Evolutionary conservation across 2,113 vertebrate species (phyloP).

Genomic region (Falco punctatus): DNA sequence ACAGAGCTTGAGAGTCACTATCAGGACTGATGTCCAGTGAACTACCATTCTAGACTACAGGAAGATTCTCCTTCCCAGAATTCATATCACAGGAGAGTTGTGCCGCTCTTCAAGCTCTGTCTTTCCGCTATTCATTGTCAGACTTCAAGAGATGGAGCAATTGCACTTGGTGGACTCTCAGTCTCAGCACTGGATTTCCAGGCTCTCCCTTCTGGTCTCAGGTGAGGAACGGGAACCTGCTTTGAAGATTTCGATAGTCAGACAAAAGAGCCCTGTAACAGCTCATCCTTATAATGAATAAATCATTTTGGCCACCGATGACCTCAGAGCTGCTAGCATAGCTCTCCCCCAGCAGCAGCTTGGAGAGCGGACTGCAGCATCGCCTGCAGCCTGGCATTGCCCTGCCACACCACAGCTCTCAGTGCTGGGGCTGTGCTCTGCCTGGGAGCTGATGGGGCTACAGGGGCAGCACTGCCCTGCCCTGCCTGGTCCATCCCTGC

Average conservation of each 20-base stretch:
- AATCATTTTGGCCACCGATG: no score
- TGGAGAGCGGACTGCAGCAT: neutral
- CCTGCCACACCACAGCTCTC: rapidly evolving
- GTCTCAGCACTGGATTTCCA: neutral
- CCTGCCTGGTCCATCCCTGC: no score
- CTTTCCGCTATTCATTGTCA: neutral
- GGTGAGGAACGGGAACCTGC: neutral
- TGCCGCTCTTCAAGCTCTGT: neutral
- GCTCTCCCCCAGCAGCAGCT: neutral
- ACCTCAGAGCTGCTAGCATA: no score
- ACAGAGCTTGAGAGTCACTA: neutral
- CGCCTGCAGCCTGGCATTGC: neutral
- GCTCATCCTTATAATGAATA: neutral
- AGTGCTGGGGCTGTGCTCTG: rapidly evolving
- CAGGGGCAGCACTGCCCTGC: no score
- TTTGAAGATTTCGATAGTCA: neutral
- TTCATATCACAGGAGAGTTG: neutral
- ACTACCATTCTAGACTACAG: neutral
- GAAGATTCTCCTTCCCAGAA: neutral
- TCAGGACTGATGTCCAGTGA: neutral
- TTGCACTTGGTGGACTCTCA: neutral
- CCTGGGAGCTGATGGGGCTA: neutral
- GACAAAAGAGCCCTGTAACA: neutral
- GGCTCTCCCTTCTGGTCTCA: neutral
- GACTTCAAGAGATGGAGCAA: neutral